phyloP scores from a whole-genome alignment of 2,797 vertebrate genomes.

The Cercopithecus neglectus region DNA sequence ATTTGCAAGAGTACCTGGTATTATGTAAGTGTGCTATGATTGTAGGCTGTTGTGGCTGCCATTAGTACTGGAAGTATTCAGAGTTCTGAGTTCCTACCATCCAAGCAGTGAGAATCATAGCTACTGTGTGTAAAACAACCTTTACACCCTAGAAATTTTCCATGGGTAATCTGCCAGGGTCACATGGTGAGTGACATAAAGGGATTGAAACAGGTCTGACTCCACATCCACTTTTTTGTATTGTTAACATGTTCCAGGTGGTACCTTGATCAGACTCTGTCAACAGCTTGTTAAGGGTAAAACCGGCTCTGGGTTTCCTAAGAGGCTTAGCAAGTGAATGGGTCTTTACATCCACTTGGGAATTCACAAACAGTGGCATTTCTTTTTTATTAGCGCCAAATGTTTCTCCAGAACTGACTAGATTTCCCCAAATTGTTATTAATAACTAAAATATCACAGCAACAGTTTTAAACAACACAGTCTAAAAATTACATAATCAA shows the following conservation, averaged over 20 bases:
- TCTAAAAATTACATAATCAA: conserved; percentile 70
- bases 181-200: background rate
- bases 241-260: conserved; percentile 39
- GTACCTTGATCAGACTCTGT: conserved; percentile 30
- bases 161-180: conserved; percentile 16
- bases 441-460: conserved; percentile 68
- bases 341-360: conserved; percentile 18
- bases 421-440: conserved; percentile 75
- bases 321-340: conserved; percentile 63
- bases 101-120: background rate
- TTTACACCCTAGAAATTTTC: conserved; percentile 44
- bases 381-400: conserved; percentile 58
- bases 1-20: background rate
- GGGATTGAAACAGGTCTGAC: conserved; percentile 34
- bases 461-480: conserved; percentile 58
- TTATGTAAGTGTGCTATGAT: background rate
- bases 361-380: conserved; percentile 59
- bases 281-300: conserved; percentile 43
- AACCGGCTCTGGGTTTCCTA: conserved; percentile 48
- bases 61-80: background rate
- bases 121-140: background rate
- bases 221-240: background rate
- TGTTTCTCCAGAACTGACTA: conserved; percentile 60
- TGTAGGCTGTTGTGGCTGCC: background rate
- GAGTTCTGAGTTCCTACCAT: background rate